Evolutionary conservation across 2,888 invertebrate genomes (phyloP), one percentile per base, ranked within the genome.

Genomic region (Nasonovia ribisnigri): DNA sequence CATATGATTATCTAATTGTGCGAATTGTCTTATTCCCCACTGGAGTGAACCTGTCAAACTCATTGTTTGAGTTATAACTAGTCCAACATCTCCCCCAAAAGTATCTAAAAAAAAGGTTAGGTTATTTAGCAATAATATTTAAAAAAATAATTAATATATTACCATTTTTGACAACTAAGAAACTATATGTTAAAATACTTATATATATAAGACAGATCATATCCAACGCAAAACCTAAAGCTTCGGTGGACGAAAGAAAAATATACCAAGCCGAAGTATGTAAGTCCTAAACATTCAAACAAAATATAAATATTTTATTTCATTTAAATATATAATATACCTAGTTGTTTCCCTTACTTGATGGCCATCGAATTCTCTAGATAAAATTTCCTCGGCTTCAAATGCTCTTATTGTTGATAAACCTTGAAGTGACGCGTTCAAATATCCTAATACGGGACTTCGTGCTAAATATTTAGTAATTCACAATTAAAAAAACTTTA

Each of bases 201-300:
- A 99, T 98, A 96, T 99, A 99, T 13, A 98, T 95, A 0, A 98
- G 97, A 95, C 99, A 99, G 92, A 98, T 97, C 95, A 98, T 96
- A 95, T 99, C 99, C 95, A 99, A 96, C 97, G 98, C 98, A 95
- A 99, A 98, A 0, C 99, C 99, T 95, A 99, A 99, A 95, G 99
- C 99, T 94, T 99, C 97, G n/a, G 98, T 98, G 10, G 98, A 97
- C 0, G 98, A 97, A 93, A 99, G 97, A 96, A 98, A 99, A 95
- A 98, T 96, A 95, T 97, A 99, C 98, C 98, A 99, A 10, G 99
- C 98, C 1, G 99, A 98, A 92, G 98, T 94, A 94, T 94, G 94
- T 92, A 94, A 92, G 92, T 94, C 94, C 94, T 94, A 92, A 13
- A 89, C 8, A 88, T 54, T 36, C 42, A 86, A 51, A 67, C 26